A percentile compares a stretch with the other conserved stretches of the same genome.
Conservation (phyloP, 2,113 vertebrate species). For the Passer domesticus region DNA sequence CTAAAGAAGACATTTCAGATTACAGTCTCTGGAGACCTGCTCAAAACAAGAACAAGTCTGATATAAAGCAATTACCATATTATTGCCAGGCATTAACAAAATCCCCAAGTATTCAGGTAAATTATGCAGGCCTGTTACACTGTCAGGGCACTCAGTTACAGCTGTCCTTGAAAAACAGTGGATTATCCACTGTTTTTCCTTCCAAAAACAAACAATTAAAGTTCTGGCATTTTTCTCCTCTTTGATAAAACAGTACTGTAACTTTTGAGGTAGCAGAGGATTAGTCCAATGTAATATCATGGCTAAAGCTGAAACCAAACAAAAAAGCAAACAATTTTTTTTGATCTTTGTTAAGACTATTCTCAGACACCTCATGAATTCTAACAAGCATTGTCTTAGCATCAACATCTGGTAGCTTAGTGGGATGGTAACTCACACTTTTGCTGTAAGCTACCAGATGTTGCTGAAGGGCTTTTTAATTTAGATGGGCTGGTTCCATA, state of each 20-base stretch:
- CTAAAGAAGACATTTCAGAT: not conserved
- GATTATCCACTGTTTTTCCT: not conserved
- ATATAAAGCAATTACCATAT: not conserved
- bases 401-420: conserved; percentile 33
- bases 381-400: not conserved
- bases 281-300: conserved; percentile 7
- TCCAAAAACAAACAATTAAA: not conserved
- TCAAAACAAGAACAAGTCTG: not conserved
- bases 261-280: conserved; percentile 13
- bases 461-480: conserved; percentile 31
- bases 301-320: conserved; percentile 30
- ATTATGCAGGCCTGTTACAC: not conserved
- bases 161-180: not conserved
- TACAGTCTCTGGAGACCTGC: not conserved
- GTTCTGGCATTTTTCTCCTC: not conserved
- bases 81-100: not conserved
- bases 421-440: not conserved
- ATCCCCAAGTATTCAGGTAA: not conserved
- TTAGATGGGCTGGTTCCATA: not conserved
- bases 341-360: not conserved
- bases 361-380: conserved; percentile 22
- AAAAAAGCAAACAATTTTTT: not conserved
- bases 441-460: not conserved
- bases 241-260: conserved; percentile 13
- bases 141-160: not conserved